A percentile compares a stretch with the other conserved stretches of the same genome.
phyloP scores from a whole-genome alignment of 2,888 invertebrate species.

The Callyntrura sp. region DNA sequence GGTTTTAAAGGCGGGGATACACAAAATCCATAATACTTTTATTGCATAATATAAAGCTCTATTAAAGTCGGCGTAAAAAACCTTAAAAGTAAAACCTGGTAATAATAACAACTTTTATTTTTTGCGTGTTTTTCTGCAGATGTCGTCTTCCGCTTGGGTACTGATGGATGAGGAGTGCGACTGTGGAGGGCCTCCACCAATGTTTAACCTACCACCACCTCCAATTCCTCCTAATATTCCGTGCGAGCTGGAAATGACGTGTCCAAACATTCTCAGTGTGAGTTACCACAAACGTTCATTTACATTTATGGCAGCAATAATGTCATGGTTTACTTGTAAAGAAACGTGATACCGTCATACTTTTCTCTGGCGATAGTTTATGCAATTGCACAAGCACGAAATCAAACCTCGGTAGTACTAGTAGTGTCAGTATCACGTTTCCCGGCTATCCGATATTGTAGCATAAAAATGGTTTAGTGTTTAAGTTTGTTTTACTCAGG shows the following conservation, averaged over 20 bases:
- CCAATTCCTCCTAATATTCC: constrained; percentile 84
- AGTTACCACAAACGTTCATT: constrained; percentile 57
- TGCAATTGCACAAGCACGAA: no score
- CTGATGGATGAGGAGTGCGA: constrained; percentile 83
- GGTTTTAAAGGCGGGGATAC: background rate
- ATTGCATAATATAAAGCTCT: background rate
- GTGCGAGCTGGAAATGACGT: constrained; percentile 84
- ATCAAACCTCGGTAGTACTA: no score
- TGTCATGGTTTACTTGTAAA: background rate
- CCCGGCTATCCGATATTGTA: no score
- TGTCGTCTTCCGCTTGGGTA: constrained; percentile 84
- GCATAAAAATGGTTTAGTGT: no score
- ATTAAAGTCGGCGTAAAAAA: background rate
- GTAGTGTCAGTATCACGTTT: no score
- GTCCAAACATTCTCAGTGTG: constrained; percentile 83
- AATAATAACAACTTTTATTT: constrained; percentile 5
- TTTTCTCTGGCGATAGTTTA: no score
- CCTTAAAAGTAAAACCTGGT: background rate
- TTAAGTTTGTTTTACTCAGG: no score
- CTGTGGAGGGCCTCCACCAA: constrained; percentile 83
- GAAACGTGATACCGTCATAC: constrained; percentile 34
- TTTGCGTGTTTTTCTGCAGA: constrained; percentile 77
- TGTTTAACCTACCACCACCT: constrained; percentile 83
- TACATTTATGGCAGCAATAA: background rate
- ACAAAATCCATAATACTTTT: background rate